Conservation (phyloP, 2,113 vertebrate species). For the Scomber scombrus region DNA sequence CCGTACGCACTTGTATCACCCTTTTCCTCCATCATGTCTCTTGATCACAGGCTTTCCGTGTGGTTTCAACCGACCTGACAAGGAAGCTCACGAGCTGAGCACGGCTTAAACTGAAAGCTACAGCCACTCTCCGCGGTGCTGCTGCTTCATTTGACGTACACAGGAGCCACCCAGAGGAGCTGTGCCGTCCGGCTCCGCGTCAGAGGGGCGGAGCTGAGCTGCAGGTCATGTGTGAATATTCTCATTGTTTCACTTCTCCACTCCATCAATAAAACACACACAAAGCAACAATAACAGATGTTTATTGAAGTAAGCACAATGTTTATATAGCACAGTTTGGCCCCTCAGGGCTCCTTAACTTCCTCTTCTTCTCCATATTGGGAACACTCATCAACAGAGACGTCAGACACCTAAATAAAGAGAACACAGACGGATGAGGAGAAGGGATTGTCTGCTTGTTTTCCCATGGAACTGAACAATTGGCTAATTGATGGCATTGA, state of each 20-base stretch:
- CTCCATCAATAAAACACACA: no score
- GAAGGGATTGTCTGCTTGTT: not conserved
- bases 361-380: slow-evolving; percentile 33
- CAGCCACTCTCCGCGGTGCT: not conserved
- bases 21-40: slow-evolving; percentile 79
- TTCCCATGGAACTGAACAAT: not conserved
- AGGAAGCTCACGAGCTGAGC: not conserved
- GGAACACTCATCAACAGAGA: slow-evolving; percentile 62
- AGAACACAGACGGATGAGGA: not conserved
- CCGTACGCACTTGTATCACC: slow-evolving; percentile 86
- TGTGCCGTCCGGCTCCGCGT: slow-evolving; percentile 31
- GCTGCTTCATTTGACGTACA: not conserved
- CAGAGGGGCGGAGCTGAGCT: slow-evolving; percentile 49
- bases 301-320: slow-evolving; percentile 13
- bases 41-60: not conserved
- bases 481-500: not conserved
- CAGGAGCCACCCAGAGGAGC: slow-evolving; percentile 17
- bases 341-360: slow-evolving; percentile 3
- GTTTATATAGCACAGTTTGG: not conserved
- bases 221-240: not conserved
- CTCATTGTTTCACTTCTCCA: not conserved
- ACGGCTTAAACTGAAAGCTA: not conserved
- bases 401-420: slow-evolving; percentile 47
- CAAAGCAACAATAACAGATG: rapidly evolving
- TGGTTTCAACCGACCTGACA: not conserved